These are phyloP conservation scores for Apocheima hispidaria DNA, from an alignment of 2,888 invertebrate species.

Conservation along the genomic window DNA sequence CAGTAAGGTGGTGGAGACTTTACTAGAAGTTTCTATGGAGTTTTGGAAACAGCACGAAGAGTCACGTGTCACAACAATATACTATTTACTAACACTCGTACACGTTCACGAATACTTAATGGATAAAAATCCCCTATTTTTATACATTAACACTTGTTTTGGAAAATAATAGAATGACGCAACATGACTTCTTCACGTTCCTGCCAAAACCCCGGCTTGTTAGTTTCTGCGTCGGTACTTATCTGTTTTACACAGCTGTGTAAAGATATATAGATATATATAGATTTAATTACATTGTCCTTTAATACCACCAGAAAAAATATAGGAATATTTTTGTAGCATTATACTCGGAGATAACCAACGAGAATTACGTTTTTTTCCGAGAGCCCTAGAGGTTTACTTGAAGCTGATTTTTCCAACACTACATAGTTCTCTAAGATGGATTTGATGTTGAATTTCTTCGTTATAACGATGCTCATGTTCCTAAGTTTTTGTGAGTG, in stretches of 20 bases:
- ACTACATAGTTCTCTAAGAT: constrained; percentile 29
- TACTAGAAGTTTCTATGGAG: too few species aligned
- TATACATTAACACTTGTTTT: too few species aligned
- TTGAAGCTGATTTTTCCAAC: constrained; percentile 22
- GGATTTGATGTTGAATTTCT: constrained; percentile 27
- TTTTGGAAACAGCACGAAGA: too few species aligned
- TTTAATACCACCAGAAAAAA: not conserved
- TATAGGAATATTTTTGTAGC: not conserved
- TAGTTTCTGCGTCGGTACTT: constrained; percentile 11
- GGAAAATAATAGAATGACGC: too few species aligned
- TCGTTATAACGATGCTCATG: constrained; percentile 25
- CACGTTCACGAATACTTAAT: too few species aligned
- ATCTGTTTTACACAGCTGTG: not conserved
- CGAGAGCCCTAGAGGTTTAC: constrained; percentile 21
- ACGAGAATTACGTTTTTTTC: constrained; percentile 14
- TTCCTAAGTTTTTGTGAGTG: constrained; percentile 11
- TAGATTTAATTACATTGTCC: not conserved
- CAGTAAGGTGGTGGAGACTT: too few species aligned
- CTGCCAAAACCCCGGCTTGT: too few species aligned
- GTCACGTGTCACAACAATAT: too few species aligned
- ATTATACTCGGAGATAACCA: not conserved
- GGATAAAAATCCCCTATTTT: too few species aligned
- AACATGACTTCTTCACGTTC: too few species aligned
- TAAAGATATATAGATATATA: not conserved
- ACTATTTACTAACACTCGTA: too few species aligned